Evolutionary conservation across 2,113 vertebrate genomes (phyloP).

Genomic region (Halichoerus grypus): DNA sequence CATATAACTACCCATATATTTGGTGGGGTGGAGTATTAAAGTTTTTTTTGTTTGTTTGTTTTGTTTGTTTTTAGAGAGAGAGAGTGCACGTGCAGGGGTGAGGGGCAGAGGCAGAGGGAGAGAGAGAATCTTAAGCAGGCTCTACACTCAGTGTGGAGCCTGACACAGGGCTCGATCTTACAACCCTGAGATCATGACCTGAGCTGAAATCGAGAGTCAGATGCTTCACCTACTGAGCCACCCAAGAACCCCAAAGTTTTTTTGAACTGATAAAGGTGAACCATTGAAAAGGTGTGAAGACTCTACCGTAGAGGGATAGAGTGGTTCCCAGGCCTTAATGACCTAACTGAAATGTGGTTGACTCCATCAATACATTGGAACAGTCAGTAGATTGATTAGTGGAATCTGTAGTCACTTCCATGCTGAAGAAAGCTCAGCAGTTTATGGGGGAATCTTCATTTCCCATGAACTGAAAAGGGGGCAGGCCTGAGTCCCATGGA

Average conservation of each 20-base stretch:
- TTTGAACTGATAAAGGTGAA: neutral
- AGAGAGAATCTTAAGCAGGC: neutral
- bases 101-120: neutral
- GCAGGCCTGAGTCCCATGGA: neutral
- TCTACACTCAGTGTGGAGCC: neutral
- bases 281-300: neutral
- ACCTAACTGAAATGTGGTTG: neutral
- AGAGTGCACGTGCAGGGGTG: neutral
- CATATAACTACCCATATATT: neutral
- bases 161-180: neutral
- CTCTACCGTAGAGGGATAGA: neutral
- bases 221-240: neutral
- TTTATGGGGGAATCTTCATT: neutral
- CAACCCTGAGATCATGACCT: neutral
- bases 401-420: neutral
- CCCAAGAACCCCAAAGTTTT: neutral
- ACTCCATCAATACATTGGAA: neutral
- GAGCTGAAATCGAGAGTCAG: neutral
- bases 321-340: neutral
- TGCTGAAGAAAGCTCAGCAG: neutral
- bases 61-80: neutral
- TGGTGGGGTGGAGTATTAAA: neutral
- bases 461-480: neutral
- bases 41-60: neutral
- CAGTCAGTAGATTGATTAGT: neutral